These are phyloP conservation scores for Zeus faber DNA, from an alignment of 2,113 vertebrate species.

Conservation along the genomic window DNA sequence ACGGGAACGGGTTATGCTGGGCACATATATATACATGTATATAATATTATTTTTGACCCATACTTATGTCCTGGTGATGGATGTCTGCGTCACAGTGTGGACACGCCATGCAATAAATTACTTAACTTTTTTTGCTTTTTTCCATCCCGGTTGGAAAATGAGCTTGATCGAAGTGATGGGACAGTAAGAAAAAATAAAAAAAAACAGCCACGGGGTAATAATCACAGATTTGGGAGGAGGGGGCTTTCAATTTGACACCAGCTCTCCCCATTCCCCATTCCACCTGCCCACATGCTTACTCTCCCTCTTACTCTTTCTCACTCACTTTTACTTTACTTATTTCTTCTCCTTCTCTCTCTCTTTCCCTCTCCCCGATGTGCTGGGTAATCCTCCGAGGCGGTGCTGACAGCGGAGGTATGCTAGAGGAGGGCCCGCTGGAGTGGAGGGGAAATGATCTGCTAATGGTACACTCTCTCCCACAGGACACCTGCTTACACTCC, in stretches of 20 bases:
- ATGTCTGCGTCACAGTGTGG: too few relatives aligned
- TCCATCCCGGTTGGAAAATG: slow-evolving; percentile 26
- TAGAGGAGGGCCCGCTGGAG: slow-evolving; percentile 65
- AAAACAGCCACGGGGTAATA: slow-evolving; percentile 47
- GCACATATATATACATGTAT: too few relatives aligned
- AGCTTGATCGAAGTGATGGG: slow-evolving; percentile 23
- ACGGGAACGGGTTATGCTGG: too few relatives aligned
- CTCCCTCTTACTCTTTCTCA: not conserved
- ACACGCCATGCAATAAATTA: slow-evolving; percentile 20
- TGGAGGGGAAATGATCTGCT: slow-evolving; percentile 70
- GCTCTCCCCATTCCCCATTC: not conserved
- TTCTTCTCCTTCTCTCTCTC: not conserved
- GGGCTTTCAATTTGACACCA: slow-evolving; percentile 68
- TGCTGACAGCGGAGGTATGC: slow-evolving; percentile 67
- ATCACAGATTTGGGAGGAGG: slow-evolving; percentile 59
- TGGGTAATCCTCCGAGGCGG: slow-evolving; percentile 61
- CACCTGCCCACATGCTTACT: not conserved
- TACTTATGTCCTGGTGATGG: too few relatives aligned
- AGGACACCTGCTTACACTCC: slow-evolving; percentile 66
- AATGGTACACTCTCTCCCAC: slow-evolving; percentile 65
- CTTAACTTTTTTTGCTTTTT: slow-evolving; percentile 18
- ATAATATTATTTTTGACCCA: too few relatives aligned
- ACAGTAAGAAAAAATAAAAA: not conserved
- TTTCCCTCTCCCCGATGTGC: slow-evolving; percentile 31
- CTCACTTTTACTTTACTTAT: not conserved